These are phyloP conservation scores for Myopa tessellatipennis DNA, from an alignment of 2,888 invertebrate species.

Conservation along the genomic window DNA sequence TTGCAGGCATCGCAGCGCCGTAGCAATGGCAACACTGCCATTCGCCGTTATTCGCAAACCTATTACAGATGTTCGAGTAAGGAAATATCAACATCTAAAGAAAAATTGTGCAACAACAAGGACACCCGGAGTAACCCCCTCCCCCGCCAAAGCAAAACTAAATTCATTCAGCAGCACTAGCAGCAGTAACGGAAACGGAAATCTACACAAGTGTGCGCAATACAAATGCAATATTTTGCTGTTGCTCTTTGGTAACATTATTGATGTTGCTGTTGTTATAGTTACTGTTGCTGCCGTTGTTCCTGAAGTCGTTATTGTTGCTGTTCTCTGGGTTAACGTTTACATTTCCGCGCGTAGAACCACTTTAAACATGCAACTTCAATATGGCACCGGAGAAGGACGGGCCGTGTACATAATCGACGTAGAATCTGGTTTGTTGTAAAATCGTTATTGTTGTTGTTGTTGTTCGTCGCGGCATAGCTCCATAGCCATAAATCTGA, in stretches of 20 bases:
- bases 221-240: constrained; percentile 41
- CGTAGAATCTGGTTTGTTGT: neutral
- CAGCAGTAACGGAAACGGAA: constrained; percentile 13
- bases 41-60: neutral
- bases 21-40: neutral
- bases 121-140: neutral
- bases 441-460: constrained; percentile 11
- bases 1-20: neutral
- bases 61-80: constrained; percentile 5
- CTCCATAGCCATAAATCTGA: constrained; percentile 33
- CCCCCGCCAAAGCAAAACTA: neutral
- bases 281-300: constrained; percentile 7
- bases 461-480: neutral
- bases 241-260: constrained; percentile 27
- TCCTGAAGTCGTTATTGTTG: neutral
- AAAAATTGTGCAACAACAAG: constrained; percentile 12
- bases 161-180: neutral
- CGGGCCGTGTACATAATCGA: neutral
- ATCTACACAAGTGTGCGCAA: constrained; percentile 19
- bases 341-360: constrained; percentile 29
- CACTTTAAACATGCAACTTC: constrained; percentile 28
- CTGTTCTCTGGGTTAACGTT: neutral
- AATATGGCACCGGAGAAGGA: constrained; percentile 13
- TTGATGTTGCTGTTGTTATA: constrained; percentile 36
- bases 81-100: constrained; percentile 5